Base-by-base conservation (phyloP, 2,888 invertebrate genomes). In the Cerastis rubricosa region DNA sequence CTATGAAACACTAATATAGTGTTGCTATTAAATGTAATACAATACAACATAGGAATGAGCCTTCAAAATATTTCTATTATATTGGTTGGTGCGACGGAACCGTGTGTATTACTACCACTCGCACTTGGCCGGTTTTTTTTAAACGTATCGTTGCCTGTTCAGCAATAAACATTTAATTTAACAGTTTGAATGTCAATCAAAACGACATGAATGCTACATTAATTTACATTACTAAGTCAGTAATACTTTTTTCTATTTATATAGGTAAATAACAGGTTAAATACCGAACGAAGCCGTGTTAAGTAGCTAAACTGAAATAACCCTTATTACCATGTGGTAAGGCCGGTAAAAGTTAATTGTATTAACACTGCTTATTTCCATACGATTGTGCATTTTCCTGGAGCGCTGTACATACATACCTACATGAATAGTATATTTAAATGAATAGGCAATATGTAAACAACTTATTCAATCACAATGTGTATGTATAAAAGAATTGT, bases 281-380 rank as follows among this genome's bases (percentile, higher is more conserved):
- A 76, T 78, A 78, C 76, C 85, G 76, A 51, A 17, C 14, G 76
- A 85, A 81, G 82, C 76, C 85, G 59, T 74, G 67, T 76, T 73
- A 57, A 65, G 40, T 57, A 59, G n/a, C 8, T 59, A n/a, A 0
- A 22, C 71, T n/a, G 69, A 74, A 78, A 78, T 71, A 72, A 25
- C 29, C 12, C 51, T 68, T 76, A 81, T 54, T 6, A 14, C n/a
- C 54, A 49, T 25, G 40, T 0, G 0, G 17, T 74, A 84, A 71
- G 49, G 71, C 78, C 1, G 63, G 9, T 14, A 19, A 54, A 59
- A 45, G 66, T 76, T 77, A 77, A 80, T 72, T 77, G 74, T 64
- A 83, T 81, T 84, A 73, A 74, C 78, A 77, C 70, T 61, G 64
- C 74, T 81, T 67, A 81, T 71, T 84, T 71, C 71, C 74, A 49